Base-by-base conservation (phyloP, 2,113 vertebrate genomes). In the Hemichromis elongatus region DNA sequence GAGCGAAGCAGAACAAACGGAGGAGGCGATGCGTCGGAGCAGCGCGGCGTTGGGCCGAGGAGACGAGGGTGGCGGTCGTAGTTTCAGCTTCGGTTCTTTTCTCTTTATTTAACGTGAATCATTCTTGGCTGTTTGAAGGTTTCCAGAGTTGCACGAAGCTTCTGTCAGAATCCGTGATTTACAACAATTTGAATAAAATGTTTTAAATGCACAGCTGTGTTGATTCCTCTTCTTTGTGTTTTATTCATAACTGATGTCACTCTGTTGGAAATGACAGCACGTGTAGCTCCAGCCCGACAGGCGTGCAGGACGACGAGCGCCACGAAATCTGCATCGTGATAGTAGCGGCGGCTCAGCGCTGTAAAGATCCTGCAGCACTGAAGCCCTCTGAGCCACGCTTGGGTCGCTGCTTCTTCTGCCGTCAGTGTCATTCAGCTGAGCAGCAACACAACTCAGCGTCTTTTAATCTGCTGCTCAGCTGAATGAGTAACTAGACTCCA, bases 121-220 rank as follows among this genome's bases (percentile, higher is more conserved):
- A 16, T 77, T 50, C 54, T 83, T 42, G 33, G 70, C n/a, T 59
- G 8, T 78, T 78, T 59, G 16, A 30, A 73, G 30, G 59, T 61
- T 83, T 57, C 53, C 50, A 2, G 21, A 33, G 6, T 14, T 54
- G 7, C 78, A 61, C 8, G 4, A 70, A 26, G 16, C 9, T 33
- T 52, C 70, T 75, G 12, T 66, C 53, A 2, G 19, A 55, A 12
- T 80, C 61, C 1, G 18, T 28, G 42, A 75, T 75, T 50, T 47
- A 50, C 45, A 75, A 9, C 13, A 7, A 3, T 85, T 81, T 79
- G 82, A 93, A 93, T 92, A 91, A 93, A 92, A 80, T 18, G 13
- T 84, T 63, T 79, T 42, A 78, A 82, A 82, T 28, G 14, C 75
- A 16, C 21, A 12, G 4, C 2, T 8, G 33, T 55, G 52, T 82